Base-by-base conservation (phyloP, 2,888 invertebrate genomes). In the Marronus borbonicus region DNA sequence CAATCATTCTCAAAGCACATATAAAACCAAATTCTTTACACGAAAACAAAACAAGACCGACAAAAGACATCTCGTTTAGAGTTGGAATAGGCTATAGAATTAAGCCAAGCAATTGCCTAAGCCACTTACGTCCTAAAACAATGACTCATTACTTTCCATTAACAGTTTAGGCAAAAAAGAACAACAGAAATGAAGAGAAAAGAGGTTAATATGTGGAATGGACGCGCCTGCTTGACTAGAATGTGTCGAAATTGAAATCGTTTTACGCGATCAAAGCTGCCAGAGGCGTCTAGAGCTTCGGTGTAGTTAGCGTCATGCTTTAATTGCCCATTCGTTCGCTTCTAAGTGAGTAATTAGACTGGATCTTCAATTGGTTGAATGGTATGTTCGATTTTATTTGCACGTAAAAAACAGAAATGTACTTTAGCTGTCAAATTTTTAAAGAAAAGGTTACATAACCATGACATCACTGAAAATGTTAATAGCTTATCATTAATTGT, bases 111-210 rank as follows among this genome's bases (percentile, higher is more conserved):
- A 81, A 80, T 80, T 81, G 80, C 76, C 68, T 80, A 80, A 79
- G 80, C 76, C 78, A 76, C 78, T 77, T 64, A 52, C 75, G 77
- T 66, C 70, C 12, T 76, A 78, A 66, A 66, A 78, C 44, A 72
- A 80, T 79, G 72, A 79, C 74, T 80, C 80, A 80, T 81, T 80
- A 80, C 76, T 77, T 80, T 78, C 76, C 77, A 81, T 80, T 81
- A 80, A 76, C 66, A 31, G 64, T 17, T 17, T 14, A 17, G n/a
- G 31, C 36, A 36, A 64, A 64, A 64, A 17, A 55, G 17, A 20
- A 55, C 17, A 55, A 55, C 55, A 20, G 55, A 31, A 20, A 20
- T n/a, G n/a, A 44, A 7, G 55, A 55, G 36, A n/a, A 31, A 77
- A 77, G 79, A 79, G 76, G 76, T 70, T 72, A 77, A 80, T 65